A percentile compares a stretch with the other conserved stretches of the same genome.
phyloP scores from a whole-genome alignment of 2,797 vertebrate species.

The Sternotherus odoratus region DNA sequence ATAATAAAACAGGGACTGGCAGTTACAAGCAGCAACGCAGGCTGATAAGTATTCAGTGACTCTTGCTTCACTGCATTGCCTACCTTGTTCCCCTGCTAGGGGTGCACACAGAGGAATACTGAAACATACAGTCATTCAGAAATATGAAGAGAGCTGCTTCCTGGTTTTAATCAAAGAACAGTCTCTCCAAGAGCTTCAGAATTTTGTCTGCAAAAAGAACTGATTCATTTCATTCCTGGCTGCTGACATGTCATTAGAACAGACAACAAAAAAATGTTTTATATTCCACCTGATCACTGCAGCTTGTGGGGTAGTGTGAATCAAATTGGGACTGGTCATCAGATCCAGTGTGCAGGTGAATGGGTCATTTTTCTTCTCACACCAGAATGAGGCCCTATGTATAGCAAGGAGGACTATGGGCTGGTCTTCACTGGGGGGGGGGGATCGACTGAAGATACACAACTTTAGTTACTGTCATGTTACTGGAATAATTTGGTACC shows the following conservation, averaged over 20 bases:
- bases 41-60: background rate
- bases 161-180: background rate
- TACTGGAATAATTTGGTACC: too few relatives aligned
- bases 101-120: background rate
- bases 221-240: background rate
- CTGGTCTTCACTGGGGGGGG: too few relatives aligned
- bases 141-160: background rate
- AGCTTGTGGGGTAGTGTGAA: background rate
- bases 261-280: background rate
- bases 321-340: background rate
- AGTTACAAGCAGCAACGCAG: background rate
- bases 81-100: background rate
- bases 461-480: too few relatives aligned
- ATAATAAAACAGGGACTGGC: background rate
- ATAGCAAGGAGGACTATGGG: background rate
- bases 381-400: background rate
- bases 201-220: background rate
- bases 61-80: rapidly evolving
- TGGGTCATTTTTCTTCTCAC: background rate
- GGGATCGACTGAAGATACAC: too few relatives aligned
- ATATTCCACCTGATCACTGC: background rate
- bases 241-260: background rate
- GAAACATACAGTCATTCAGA: background rate
- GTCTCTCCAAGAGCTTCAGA: background rate
- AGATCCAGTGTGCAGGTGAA: background rate